Evolutionary conservation across 1,140 invertebrate species (phyloP), one percentile per base, ranked within the genome.

Genomic region (Cydia fagiglandana): DNA sequence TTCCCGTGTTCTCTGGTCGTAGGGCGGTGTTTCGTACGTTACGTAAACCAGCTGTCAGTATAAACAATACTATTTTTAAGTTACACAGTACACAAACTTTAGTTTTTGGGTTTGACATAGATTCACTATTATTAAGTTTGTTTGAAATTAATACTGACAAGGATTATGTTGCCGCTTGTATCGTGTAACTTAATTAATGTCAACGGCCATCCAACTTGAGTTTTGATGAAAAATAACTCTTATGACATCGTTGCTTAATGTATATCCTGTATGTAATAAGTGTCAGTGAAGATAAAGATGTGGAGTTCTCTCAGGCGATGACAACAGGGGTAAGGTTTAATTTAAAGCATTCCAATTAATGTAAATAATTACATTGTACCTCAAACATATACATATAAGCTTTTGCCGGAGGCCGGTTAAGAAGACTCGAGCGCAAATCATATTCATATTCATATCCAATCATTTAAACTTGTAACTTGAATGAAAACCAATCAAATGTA

Each of bases 41-140:
- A 88, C 88, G 83, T 91, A 91, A 89, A 88, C 83, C 84, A 86
- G 82, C 83, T 88, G 86, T 83, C 79, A 83, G 83, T 82, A 86
- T 88, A 87, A 91, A 89, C 85, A 88, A 80, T 85, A 78, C 66
- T 79, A 50, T 77, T 75, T 75, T 68, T 75, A 75, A 76, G 75
- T 70, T 70, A 70, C 9, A 17, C 17, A 28, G 45, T 13, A 12
- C 24, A 74, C 41, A 74, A 50, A 74, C 41, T 45, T 28, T 53
- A 7, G 7, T 7, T 70, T 13, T 13, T 38, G 2, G 4, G 34
- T 24, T 45, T 70, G 7, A 7, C 15, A 17, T 17, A n/a, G n/a
- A 38, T 15, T 41, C 12, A 45, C 38, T 20, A 15, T 38, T 5
- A 13, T 38, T 17, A 6, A n/a, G 15, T 41, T 41, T 6, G 30